Percentiles rank a stretch among this genome's conserved stretches.
These are phyloP conservation scores for Drosophila prosaltans DNA, from an alignment of 1,140 invertebrate species.

Conservation along the genomic window DNA sequence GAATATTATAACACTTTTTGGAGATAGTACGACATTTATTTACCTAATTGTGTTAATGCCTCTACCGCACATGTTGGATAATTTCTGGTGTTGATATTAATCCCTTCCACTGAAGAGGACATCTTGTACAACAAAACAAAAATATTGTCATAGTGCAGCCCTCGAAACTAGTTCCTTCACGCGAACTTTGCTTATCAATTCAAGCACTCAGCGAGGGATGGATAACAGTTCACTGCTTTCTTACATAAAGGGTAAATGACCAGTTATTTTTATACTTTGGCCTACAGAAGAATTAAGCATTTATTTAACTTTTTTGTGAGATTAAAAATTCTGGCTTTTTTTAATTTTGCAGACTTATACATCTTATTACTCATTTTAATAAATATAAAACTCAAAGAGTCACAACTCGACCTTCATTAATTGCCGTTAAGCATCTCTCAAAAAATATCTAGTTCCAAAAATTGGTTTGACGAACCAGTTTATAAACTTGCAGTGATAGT, in stretches of 20 bases:
- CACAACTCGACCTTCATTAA: too few species aligned
- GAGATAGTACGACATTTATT: constrained; percentile 25
- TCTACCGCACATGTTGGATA: constrained; percentile 87
- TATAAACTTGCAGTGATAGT: background rate
- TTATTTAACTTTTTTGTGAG: too few species aligned
- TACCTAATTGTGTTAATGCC: constrained; percentile 87
- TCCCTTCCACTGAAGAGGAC: constrained; percentile 54
- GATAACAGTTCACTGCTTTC: background rate
- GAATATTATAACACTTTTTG: background rate
- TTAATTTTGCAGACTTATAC: too few species aligned
- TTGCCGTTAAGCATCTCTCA: background rate
- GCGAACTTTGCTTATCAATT: background rate
- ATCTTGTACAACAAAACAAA: constrained; percentile 37
- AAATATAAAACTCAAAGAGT: too few species aligned
- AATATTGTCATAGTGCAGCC: constrained; percentile 17
- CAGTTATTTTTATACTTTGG: too few species aligned
- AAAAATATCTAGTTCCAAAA: background rate
- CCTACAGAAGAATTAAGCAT: too few species aligned
- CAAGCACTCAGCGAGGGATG: background rate
- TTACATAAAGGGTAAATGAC: too few species aligned
- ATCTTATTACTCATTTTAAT: too few species aligned
- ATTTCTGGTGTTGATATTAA: constrained; percentile 82
- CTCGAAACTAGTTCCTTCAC: background rate
- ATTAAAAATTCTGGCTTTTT: too few species aligned
- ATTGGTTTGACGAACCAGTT: background rate